phyloP scores from a whole-genome alignment of 2,797 vertebrate species.

The Enteromius anoplus region DNA sequence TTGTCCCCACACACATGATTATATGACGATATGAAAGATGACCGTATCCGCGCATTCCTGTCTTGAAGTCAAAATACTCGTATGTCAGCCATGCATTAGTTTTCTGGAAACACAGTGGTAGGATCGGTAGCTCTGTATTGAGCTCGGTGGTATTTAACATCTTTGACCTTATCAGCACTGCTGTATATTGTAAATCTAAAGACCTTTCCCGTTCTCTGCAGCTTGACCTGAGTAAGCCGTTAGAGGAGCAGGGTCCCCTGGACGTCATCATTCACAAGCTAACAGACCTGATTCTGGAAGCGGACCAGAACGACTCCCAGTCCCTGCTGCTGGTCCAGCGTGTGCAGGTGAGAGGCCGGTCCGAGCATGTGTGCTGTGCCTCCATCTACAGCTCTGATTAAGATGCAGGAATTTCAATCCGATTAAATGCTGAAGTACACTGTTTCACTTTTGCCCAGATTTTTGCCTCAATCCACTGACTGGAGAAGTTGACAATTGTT shows the following conservation, averaged over 20 bases:
- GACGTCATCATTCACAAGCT: conserved; percentile 99
- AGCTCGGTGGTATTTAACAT: background rate
- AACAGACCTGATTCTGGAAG: conserved; percentile 96
- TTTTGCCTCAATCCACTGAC: background rate
- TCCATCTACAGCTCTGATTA: background rate
- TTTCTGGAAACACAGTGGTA: background rate
- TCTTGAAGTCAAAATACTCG: background rate
- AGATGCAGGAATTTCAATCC: conserved; percentile 13
- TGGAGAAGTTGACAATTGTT: background rate
- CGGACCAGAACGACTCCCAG: conserved; percentile 96
- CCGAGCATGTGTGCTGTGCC: background rate
- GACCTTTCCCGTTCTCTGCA: conserved; percentile 38
- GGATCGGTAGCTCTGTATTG: background rate
- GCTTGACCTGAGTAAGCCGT: conserved; percentile 84
- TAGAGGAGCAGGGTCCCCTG: conserved; percentile 95
- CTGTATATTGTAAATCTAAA: background rate
- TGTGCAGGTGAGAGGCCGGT: conserved; percentile 85
- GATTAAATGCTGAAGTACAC: background rate
- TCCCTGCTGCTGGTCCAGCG: conserved; percentile 91
- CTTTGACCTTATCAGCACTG: conserved; percentile 26
- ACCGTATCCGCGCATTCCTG: no score
- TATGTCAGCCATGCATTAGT: background rate
- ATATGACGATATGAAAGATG: no score
- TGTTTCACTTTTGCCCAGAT: background rate
- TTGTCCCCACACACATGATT: no score